Evolutionary conservation across 1,140 invertebrate species (phyloP).

Genomic region (Drosophila pseudoobscura): DNA sequence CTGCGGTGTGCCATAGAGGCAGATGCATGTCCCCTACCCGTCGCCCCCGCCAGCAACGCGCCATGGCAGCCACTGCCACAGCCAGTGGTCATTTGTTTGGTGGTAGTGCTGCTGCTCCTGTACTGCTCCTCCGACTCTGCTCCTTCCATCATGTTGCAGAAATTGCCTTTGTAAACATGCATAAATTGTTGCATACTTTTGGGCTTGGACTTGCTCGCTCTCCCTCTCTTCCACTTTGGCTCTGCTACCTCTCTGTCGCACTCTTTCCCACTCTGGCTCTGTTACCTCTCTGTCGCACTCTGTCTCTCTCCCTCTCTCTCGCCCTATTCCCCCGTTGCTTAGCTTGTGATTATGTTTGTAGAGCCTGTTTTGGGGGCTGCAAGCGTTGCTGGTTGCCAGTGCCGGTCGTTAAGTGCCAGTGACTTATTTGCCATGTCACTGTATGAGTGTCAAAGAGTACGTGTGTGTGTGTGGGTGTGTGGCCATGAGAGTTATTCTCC

Average conservation of each 20-base stretch:
- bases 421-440: slow-evolving; percentile 66
- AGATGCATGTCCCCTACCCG: slow-evolving; percentile 23
- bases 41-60: slow-evolving; percentile 37
- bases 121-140: background rate
- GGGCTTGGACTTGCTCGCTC: slow-evolving; percentile 18
- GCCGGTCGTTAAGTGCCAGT: slow-evolving; percentile 64
- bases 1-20: slow-evolving; percentile 57
- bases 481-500: slow-evolving; percentile 12
- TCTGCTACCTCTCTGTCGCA: background rate
- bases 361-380: slow-evolving; percentile 41
- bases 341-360: slow-evolving; percentile 76
- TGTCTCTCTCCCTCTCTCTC: background rate
- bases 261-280: background rate
- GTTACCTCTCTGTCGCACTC: background rate
- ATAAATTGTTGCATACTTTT: slow-evolving; percentile 79
- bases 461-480: background rate
- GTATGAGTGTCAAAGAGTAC: slow-evolving; percentile 1
- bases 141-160: slow-evolving; percentile 28
- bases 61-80: slow-evolving; percentile 18
- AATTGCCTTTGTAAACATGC: slow-evolving; percentile 77
- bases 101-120: slow-evolving; percentile 5
- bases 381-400: slow-evolving; percentile 6
- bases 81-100: slow-evolving; percentile 48
- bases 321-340: slow-evolving; percentile 42
- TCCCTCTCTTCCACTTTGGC: background rate